Evolutionary conservation across 2,797 vertebrate species (phyloP).

Genomic region (Diplodus puntazzo): DNA sequence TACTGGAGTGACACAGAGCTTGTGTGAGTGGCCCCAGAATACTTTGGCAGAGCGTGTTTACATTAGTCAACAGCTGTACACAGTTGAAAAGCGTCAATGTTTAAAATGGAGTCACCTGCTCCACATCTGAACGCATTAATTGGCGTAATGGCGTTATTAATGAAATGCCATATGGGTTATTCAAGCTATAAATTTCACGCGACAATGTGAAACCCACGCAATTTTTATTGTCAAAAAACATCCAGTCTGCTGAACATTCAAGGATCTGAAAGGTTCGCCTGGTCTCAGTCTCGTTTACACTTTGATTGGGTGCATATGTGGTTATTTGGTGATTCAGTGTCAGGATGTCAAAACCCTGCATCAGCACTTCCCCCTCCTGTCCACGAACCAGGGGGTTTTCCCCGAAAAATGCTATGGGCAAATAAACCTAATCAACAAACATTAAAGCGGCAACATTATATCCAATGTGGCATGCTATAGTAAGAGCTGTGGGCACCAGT

Average conservation of each 20-base stretch:
- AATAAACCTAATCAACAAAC: constrained; percentile 75
- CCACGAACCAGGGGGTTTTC: constrained; percentile 71
- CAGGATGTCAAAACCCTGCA: constrained; percentile 69
- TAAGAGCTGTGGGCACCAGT: constrained; percentile 58
- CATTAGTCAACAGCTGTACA: constrained; percentile 48
- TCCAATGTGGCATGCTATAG: constrained; percentile 62
- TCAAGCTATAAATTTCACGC: background rate
- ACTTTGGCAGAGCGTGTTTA: constrained; percentile 28
- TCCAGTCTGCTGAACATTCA: constrained; percentile 26
- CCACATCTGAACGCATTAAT: constrained; percentile 34
- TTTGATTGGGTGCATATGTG: constrained; percentile 72
- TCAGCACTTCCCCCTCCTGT: constrained; percentile 69
- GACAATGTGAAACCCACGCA: background rate
- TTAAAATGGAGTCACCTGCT: constrained; percentile 48
- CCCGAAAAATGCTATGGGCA: constrained; percentile 64
- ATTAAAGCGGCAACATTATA: constrained; percentile 76
- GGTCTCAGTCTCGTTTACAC: constrained; percentile 42
- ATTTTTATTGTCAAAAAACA: constrained; percentile 10
- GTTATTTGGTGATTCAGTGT: constrained; percentile 73
- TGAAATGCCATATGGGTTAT: background rate
- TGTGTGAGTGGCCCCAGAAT: constrained; percentile 40
- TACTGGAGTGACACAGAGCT: constrained; percentile 42
- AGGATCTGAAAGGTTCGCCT: constrained; percentile 41
- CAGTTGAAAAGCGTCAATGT: constrained; percentile 27
- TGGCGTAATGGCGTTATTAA: constrained; percentile 18